A percentile compares a stretch with the other conserved stretches of the same genome.
phyloP scores from a whole-genome alignment of 2,113 vertebrate species.

The Pipa parva region DNA sequence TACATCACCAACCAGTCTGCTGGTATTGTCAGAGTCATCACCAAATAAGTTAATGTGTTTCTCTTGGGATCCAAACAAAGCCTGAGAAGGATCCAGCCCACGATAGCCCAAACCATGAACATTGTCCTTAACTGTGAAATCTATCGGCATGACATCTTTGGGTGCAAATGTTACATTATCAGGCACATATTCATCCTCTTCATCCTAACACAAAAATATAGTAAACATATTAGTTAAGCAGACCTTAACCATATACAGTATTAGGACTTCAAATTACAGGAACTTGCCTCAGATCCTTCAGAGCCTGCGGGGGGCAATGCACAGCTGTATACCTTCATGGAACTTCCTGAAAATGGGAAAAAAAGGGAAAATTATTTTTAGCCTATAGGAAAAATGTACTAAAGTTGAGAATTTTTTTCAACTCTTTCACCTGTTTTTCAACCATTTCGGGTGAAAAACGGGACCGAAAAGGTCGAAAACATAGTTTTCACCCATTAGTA shows the following conservation, averaged over 20 bases:
- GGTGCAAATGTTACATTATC: constrained; percentile 90
- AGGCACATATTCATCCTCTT: constrained; percentile 81
- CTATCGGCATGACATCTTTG: constrained; percentile 82
- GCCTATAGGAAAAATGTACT: too few species aligned
- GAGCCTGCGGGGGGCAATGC: constrained; percentile 65
- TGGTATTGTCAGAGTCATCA: constrained; percentile 59
- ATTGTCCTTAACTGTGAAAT: constrained; percentile 75
- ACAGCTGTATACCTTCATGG: constrained; percentile 66
- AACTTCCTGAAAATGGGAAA: constrained; percentile 52
- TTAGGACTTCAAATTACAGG: background rate
- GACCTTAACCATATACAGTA: too few species aligned
- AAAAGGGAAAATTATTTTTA: background rate
- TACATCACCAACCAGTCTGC: constrained; percentile 65
- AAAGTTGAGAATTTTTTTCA: too few species aligned
- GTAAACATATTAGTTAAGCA: too few species aligned
- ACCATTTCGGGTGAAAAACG: too few species aligned
- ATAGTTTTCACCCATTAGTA: too few species aligned
- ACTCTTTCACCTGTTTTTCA: too few species aligned
- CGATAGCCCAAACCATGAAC: constrained; percentile 86
- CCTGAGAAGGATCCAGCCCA: constrained; percentile 79
- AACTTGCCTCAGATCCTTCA: constrained; percentile 76
- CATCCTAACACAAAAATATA: constrained; percentile 58
- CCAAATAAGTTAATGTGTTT: constrained; percentile 72
- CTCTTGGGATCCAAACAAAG: constrained; percentile 61
- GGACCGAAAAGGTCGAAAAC: too few species aligned